Conservation (phyloP, 2,113 vertebrate species). For the Upupa epops region DNA sequence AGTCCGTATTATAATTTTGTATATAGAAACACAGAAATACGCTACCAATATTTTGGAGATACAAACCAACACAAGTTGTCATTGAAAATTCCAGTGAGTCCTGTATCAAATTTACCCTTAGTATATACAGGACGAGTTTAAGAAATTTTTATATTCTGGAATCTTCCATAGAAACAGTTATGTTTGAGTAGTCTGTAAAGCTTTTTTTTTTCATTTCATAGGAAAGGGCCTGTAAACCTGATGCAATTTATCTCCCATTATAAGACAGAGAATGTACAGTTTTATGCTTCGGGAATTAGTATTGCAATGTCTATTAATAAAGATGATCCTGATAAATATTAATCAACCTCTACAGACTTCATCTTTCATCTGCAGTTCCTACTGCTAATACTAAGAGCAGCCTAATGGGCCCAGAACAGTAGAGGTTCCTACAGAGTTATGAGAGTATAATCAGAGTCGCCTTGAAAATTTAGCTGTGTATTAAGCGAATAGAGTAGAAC, state of each 20-base stretch:
- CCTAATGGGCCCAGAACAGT: background rate
- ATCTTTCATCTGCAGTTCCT: background rate
- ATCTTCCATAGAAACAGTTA: background rate
- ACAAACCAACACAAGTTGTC: background rate
- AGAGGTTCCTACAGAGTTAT: background rate
- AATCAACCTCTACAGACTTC: background rate
- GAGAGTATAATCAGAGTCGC: background rate
- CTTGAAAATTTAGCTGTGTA: background rate
- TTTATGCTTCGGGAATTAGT: background rate
- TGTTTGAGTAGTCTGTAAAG: background rate
- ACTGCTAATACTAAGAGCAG: background rate
- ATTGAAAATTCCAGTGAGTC: background rate
- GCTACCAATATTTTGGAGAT: background rate
- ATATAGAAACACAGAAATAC: background rate
- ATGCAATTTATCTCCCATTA: background rate
- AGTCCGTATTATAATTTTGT: background rate
- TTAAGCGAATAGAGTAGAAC: background rate
- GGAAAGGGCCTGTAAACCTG: background rate
- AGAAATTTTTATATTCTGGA: background rate
- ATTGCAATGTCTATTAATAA: background rate
- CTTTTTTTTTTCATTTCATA: background rate
- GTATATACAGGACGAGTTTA: background rate
- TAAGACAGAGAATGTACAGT: background rate
- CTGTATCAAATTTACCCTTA: background rate
- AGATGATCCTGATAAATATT: background rate